Base-by-base conservation (phyloP, 2,888 invertebrate genomes). In the Tetrapedia diversipes region DNA sequence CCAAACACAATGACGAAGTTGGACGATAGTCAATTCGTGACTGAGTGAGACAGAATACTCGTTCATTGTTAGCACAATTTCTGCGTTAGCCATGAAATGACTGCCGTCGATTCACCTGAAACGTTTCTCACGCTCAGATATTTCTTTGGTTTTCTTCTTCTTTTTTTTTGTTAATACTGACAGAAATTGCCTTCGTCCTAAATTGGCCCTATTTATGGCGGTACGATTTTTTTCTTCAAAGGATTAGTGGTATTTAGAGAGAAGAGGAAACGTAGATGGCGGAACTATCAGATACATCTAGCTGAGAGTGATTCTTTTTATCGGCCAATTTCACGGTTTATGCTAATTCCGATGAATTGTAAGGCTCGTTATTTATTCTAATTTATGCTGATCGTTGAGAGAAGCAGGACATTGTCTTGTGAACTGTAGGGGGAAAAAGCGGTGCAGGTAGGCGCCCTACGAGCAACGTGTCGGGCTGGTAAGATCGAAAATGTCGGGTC, bases 351-450 rank as follows among this genome's bases (percentile, higher is more conserved):
- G 54, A 79, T 72, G 81, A 83, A 79, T 84, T 79, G 78, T 81
- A 70, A 76, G 69, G 73, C 77, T 85, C 81, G 77, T 86, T 86
- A 89, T 83, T 83, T 87, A 87, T 86, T 88, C 80, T 82, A 87
- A 89, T 88, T 78, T 87, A 89, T 89, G 85, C 84, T 79, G 85
- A 89, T 86, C 82, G 74, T 68, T n/a, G 14, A 69, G 68, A 54
- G 75, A 66, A 70, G 45, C 51, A 34, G 71, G 59, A 75, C 76
- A 84, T 83, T 83, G 86, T 86, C 81, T 86, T 66, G 66, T 59
- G 77, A 79, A 84, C 79, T 47, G 70, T 66, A 51, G 53, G 66
- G 73, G 57, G 57, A 60, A 76, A 74, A 77, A 67, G 63, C 71
- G 74, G 71, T 61, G n/a, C 80, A 81, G 82, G 77, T 83, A 83